Conservation (phyloP, 1,140 invertebrate species). For the Coenobita brevimanus region DNA sequence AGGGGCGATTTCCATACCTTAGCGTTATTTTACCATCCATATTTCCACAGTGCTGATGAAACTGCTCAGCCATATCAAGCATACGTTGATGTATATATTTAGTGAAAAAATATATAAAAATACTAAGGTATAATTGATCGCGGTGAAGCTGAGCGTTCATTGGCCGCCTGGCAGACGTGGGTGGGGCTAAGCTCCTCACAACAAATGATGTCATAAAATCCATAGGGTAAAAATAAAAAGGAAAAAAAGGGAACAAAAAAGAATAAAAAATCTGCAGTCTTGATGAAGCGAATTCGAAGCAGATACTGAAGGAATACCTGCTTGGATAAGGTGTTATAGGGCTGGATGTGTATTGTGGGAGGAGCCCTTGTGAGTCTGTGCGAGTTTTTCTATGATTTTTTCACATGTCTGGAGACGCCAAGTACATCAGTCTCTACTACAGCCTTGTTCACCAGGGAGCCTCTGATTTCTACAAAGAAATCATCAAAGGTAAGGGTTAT, state of each 20-base stretch:
- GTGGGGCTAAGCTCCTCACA: conserved; percentile 64
- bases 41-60: background rate
- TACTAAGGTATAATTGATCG: conserved; percentile 68
- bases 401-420: conserved; percentile 70
- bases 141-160: conserved; percentile 49
- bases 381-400: conserved; percentile 70
- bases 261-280: conserved; percentile 67
- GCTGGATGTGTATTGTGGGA: conserved; percentile 66
- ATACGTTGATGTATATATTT: conserved; percentile 61
- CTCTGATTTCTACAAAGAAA: conserved; percentile 69
- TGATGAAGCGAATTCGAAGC: conserved; percentile 68
- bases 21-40: conserved; percentile 21
- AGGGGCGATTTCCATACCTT: background rate
- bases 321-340: conserved; percentile 43
- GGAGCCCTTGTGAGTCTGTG: conserved; percentile 70
- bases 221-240: conserved; percentile 68
- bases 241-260: conserved; percentile 65
- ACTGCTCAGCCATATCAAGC: background rate
- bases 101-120: conserved; percentile 68
- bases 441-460: conserved; percentile 69
- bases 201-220: conserved; percentile 70
- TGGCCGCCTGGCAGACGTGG: conserved; percentile 62
- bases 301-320: conserved; percentile 61
- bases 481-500: conserved; percentile 64
- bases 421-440: conserved; percentile 70